phyloP scores from a whole-genome alignment of 1,140 invertebrate genomes.

The Macrosteles quadrilineatus region DNA sequence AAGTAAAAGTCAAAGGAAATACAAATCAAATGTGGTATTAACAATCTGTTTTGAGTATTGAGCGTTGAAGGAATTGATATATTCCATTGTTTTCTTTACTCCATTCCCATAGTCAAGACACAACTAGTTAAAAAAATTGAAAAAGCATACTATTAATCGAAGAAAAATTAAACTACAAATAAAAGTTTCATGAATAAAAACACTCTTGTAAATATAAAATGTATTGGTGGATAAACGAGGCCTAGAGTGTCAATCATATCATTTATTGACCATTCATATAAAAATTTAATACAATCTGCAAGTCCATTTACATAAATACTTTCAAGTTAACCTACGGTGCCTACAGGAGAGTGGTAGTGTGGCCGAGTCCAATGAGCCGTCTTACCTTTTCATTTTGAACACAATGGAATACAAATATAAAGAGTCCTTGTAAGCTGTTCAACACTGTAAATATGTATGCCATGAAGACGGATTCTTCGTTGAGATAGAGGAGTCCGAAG shows the following conservation, averaged over 20 bases:
- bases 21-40: no score
- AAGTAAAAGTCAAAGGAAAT: no score
- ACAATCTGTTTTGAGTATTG: no score
- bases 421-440: constrained; percentile 90
- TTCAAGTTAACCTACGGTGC: neutral
- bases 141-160: no score
- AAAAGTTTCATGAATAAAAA: neutral
- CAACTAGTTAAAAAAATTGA: no score
- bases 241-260: constrained; percentile 13
- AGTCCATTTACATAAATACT: constrained; percentile 24
- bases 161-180: neutral
- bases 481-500: constrained; percentile 84
- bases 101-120: no score
- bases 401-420: constrained; percentile 95
- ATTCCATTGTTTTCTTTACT: no score
- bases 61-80: no score
- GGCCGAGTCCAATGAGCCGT: constrained; percentile 44
- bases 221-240: neutral
- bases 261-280: constrained; percentile 27
- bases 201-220: neutral
- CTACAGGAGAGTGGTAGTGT: constrained; percentile 43
- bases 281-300: constrained; percentile 23
- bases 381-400: constrained; percentile 93
- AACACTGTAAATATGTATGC: constrained; percentile 92
- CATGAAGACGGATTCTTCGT: constrained; percentile 77